Base-by-base conservation (phyloP, 1,140 invertebrate species). In the Caenorhabditis inopinata region DNA sequence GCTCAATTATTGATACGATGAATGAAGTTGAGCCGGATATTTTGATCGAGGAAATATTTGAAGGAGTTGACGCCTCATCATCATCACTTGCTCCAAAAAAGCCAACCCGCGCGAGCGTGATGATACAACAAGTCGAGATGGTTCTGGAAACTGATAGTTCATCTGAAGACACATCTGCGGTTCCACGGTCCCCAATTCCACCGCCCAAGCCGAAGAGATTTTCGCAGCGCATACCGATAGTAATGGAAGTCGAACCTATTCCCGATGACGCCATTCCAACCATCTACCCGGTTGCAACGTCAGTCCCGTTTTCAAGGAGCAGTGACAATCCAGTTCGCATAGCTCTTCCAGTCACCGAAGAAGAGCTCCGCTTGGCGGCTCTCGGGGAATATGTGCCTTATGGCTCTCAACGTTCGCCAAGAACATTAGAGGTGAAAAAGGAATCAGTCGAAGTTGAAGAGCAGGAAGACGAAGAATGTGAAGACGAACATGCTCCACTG, bases 81-180 rank as follows among this genome's bases (percentile, higher is more conserved):
- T 32, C 53, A 5, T 58, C 53, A 32, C 2, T 9, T 11, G 16
- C 29, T 0, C 58, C 58, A 21, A 38, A 21, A 42, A 68, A 38
- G 11, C 58, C 58, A 21, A 38, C 9, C n/a, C 58, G 29, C 21
- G n/a, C 32, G 9, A 68, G 58, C 27, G 58, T 68, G 5, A 68
- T 68, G 58, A 11, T 68, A 14, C 58, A 68, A 42, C 58, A 68
- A 68, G n/a, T 68, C 21, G 58, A 68, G n/a, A 68, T 68, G 58
- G 58, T 68, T 68, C 32, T 38, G 9, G 58, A 18, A 9, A 21
- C 14, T 38, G n/a, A 42, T 11, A 58, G 25, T 29, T 58, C 51
- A 14, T 42, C 32, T 5, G 58, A 68, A 23, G 32, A n/a, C n/a
- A 68, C 32, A 2, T 68, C 32, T 18, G 23, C 11, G 1, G 1